phyloP scores from a whole-genome alignment of 2,888 invertebrate species.

The Drosophila anomalipes region DNA sequence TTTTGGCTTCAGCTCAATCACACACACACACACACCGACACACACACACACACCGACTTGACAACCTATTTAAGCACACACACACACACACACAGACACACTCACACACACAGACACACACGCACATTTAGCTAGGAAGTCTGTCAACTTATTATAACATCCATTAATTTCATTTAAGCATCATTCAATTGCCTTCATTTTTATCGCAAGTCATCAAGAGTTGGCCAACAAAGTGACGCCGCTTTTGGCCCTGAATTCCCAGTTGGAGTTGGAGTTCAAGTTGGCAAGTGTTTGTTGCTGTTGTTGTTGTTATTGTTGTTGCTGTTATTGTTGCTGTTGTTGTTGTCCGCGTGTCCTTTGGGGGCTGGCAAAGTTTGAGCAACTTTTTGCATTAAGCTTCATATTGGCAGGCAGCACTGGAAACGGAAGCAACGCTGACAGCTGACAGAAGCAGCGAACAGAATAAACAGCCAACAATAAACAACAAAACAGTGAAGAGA shows the following conservation, averaged over 20 bases:
- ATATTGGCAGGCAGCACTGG: constrained; percentile 46
- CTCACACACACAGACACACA: neutral
- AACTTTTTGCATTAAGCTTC: constrained; percentile 63
- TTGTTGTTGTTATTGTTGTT: neutral
- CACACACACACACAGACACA: neutral
- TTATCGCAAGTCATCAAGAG: constrained; percentile 75
- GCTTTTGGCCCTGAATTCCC: constrained; percentile 1
- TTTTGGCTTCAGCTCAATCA: neutral
- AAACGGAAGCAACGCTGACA: constrained; percentile 48
- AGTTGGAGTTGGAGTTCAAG: neutral
- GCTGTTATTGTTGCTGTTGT: constrained; percentile 1
- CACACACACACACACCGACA: constrained; percentile 1
- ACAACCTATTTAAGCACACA: constrained; percentile 20
- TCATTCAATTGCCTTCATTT: constrained; percentile 82
- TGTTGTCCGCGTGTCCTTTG: neutral
- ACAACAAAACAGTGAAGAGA: constrained; percentile 1
- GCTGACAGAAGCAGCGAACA: constrained; percentile 1
- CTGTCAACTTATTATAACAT: constrained; percentile 82
- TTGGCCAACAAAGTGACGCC: constrained; percentile 53
- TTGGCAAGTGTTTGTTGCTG: constrained; percentile 23
- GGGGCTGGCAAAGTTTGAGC: constrained; percentile 15
- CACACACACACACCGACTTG: constrained; percentile 8
- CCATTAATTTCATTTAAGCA: constrained; percentile 83
- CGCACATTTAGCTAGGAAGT: constrained; percentile 33
- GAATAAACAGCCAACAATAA: neutral